These are phyloP conservation scores for Incurvaria masculella DNA, from an alignment of 2,888 invertebrate genomes.

Conservation along the genomic window DNA sequence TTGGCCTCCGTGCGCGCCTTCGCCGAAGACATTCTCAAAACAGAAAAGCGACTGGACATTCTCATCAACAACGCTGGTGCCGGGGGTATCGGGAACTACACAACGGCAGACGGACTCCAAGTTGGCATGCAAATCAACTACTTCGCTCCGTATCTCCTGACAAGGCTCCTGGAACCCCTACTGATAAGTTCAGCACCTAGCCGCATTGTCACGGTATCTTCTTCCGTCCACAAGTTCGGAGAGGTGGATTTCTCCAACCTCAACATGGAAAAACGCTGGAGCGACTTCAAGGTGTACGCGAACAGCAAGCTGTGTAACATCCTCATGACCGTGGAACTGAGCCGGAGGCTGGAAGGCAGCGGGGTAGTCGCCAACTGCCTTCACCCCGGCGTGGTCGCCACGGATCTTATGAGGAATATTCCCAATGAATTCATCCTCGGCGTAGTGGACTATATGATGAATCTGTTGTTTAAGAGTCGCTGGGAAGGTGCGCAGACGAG, in stretches of 20 bases:
- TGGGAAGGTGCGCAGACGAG: slow-evolving; percentile 65
- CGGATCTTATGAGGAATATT: slow-evolving; percentile 63
- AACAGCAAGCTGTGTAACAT: slow-evolving; percentile 62
- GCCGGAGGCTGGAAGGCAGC: slow-evolving; percentile 52
- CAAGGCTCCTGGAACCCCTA: slow-evolving; percentile 56
- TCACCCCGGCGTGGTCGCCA: slow-evolving; percentile 69
- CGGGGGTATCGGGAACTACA: slow-evolving; percentile 42
- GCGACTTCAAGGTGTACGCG: slow-evolving; percentile 43
- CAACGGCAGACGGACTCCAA: slow-evolving; percentile 65
- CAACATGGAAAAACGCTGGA: slow-evolving; percentile 52
- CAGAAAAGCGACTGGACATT: slow-evolving; percentile 50
- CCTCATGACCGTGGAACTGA: slow-evolving; percentile 61
- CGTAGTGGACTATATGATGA: slow-evolving; percentile 25
- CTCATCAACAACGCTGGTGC: slow-evolving; percentile 61
- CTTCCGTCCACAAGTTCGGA: slow-evolving; percentile 52
- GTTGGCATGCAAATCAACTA: slow-evolving; percentile 70
- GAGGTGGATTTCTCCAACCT: slow-evolving; percentile 44
- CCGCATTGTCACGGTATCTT: slow-evolving; percentile 63
- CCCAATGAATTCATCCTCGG: slow-evolving; percentile 41
- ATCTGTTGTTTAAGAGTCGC: slow-evolving; percentile 53
- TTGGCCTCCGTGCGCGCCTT: slow-evolving; percentile 53
- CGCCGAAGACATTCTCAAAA: slow-evolving; percentile 48
- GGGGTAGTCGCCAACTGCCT: slow-evolving; percentile 67
- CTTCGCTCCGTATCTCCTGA: slow-evolving; percentile 69
- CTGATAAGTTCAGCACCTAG: slow-evolving; percentile 59